Conservation (phyloP, 2,113 vertebrate species). For the Prochilodus magdalenae region DNA sequence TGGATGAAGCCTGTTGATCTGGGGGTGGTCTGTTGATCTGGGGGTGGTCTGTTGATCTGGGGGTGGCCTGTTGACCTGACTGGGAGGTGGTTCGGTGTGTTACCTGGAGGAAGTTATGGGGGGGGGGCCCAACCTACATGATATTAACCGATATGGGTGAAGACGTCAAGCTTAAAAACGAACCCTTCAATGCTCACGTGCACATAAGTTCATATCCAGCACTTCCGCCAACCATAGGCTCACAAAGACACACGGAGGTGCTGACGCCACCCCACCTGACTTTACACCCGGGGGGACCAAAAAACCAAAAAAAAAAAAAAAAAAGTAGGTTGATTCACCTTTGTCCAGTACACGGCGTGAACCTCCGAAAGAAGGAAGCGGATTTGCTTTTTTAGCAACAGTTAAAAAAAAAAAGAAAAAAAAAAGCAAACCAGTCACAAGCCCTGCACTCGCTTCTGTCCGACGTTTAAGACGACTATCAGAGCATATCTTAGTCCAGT, state of each 20-base stretch:
- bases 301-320: conserved; percentile 18
- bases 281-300: conserved; percentile 27
- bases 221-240: not conserved
- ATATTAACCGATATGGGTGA: too few relatives aligned
- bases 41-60: too few relatives aligned
- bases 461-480: conserved; percentile 60
- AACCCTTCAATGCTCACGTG: conserved; percentile 53
- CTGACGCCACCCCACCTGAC: not conserved
- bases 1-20: too few relatives aligned
- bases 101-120: too few relatives aligned
- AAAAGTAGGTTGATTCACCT: conserved; percentile 80
- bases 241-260: not conserved
- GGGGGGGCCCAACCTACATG: too few relatives aligned
- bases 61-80: too few relatives aligned
- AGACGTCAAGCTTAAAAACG: not conserved
- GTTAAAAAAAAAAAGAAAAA: too few relatives aligned
- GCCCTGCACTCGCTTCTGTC: conserved; percentile 59
- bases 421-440: conserved; percentile 61
- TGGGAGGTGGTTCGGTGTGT: too few relatives aligned
- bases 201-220: not conserved
- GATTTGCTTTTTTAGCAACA: conserved; percentile 59
- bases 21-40: too few relatives aligned
- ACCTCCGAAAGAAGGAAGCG: conserved; percentile 59
- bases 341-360: conserved; percentile 80
- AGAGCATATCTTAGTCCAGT: conserved; percentile 78